phyloP scores from a whole-genome alignment of 2,888 invertebrate genomes.

The Chrysopilus asiliformis region DNA sequence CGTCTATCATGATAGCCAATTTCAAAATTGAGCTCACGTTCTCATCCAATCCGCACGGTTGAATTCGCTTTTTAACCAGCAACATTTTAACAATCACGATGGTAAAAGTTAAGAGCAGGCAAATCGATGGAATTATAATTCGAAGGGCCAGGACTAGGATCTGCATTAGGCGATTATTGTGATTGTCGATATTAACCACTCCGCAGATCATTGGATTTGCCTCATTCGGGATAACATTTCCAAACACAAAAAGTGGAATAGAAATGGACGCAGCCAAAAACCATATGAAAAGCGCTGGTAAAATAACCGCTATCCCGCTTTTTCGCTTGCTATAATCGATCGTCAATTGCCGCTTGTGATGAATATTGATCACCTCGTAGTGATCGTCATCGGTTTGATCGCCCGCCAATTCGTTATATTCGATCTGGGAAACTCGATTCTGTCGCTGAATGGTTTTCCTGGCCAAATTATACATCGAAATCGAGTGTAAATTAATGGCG shows the following conservation, averaged over 20 bases:
- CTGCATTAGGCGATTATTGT: conserved; percentile 14
- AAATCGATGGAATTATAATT: conserved; percentile 12
- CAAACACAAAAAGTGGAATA: conserved; percentile 33
- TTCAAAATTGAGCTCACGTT: conserved; percentile 11
- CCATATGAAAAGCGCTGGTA: conserved; percentile 45
- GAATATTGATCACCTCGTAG: conserved; percentile 16
- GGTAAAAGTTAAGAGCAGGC: conserved; percentile 9
- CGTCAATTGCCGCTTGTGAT: conserved; percentile 37
- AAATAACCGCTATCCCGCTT: conserved; percentile 37
- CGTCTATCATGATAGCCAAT: conserved; percentile 10
- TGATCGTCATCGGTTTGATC: conserved; percentile 4
- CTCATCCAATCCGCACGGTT: conserved; percentile 11
- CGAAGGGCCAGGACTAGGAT: conserved; percentile 12
- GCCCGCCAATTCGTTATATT: conserved; percentile 7
- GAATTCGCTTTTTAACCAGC: neutral
- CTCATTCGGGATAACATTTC: conserved; percentile 13
- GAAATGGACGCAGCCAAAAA: conserved; percentile 43
- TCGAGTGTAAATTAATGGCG: conserved; percentile 43
- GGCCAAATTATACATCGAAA: conserved; percentile 34
- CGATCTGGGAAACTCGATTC: conserved; percentile 6
- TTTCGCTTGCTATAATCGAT: conserved; percentile 41
- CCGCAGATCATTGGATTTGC: conserved; percentile 12
- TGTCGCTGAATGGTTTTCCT: conserved; percentile 9
- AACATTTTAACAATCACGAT: conserved; percentile 7
- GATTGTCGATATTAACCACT: conserved; percentile 13